Evolutionary conservation across 2,888 invertebrate genomes (phyloP), one percentile per base, ranked within the genome.

Genomic region (Synanthedon tipuliformis): DNA sequence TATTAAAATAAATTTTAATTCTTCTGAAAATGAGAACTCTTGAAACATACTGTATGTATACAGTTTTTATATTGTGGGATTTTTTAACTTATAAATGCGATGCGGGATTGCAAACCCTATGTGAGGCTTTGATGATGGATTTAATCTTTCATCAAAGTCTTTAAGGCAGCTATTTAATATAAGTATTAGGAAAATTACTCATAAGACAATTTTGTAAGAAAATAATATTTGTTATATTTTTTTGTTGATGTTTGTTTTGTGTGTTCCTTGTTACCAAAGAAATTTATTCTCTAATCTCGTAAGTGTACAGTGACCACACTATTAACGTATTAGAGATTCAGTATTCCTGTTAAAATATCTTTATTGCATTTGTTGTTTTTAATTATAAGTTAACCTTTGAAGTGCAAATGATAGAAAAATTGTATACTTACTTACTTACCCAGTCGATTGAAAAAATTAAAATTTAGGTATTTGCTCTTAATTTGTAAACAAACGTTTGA

Each of bases 201-300:
- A 68, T 75, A 78, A 80, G 75, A 75, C 74, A 73, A 64, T 71
- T 75, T 74, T 69, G 71, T 50, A 50, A 15, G 50, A 62, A 69
- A 61, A 62, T 69, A 68, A 75, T 76, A 71, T 75, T 86, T 85
- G 86, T 85, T 86, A 82, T 70, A 75, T 77, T 78, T 82, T 76
- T 78, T 84, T 81, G 81, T 77, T 76, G 70, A 77, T 81, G 75
- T 80, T 78, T 78, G 71, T 76, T 78, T 80, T 73, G 84, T 76
- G 82, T 84, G 85, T 85, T 85, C 81, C 85, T 84, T 81, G 86
- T 87, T 87, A 84, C 86, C 86, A 86, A 87, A 86, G 86, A 86
- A 71, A 40, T 40, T 50, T 49, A 11, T 54, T 12, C 11, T 23
- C 23, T 12, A 49, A 18, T 5, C 4, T 13, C 23, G 12, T 49